phyloP scores from a whole-genome alignment of 2,797 vertebrate genomes.

The Epinephelus malabaricus region DNA sequence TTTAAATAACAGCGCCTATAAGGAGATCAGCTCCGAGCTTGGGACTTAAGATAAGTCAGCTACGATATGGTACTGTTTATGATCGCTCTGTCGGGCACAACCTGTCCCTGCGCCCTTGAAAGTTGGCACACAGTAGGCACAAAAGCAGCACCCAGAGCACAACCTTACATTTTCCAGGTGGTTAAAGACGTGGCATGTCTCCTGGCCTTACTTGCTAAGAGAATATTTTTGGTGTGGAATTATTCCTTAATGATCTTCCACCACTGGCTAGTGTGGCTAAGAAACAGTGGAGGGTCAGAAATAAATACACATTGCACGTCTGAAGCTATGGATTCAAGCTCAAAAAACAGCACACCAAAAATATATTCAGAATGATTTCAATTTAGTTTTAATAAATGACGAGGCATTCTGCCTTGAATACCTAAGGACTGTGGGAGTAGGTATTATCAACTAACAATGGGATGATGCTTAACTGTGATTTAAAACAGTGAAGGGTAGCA shows the following conservation, averaged over 20 bases:
- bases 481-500: not conserved
- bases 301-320: not conserved
- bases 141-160: too few species aligned
- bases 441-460: not conserved
- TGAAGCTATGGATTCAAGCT: constrained; percentile 6
- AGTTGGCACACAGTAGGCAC: too few species aligned
- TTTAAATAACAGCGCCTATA: too few species aligned
- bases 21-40: too few species aligned
- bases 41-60: too few species aligned
- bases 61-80: too few species aligned
- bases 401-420: not conserved
- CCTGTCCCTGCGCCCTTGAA: too few species aligned
- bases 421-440: not conserved
- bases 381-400: not conserved
- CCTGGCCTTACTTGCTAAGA: too few species aligned
- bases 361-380: not conserved
- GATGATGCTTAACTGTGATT: not conserved
- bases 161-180: too few species aligned
- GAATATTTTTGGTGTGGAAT: not conserved
- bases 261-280: not conserved
- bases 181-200: too few species aligned
- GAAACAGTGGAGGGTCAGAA: not conserved
- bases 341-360: constrained; percentile 4
- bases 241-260: not conserved
- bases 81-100: too few species aligned